Evolutionary conservation across 2,888 invertebrate genomes (phyloP), one percentile per base, ranked within the genome.

Genomic region (Caenorhabditis uteleia): DNA sequence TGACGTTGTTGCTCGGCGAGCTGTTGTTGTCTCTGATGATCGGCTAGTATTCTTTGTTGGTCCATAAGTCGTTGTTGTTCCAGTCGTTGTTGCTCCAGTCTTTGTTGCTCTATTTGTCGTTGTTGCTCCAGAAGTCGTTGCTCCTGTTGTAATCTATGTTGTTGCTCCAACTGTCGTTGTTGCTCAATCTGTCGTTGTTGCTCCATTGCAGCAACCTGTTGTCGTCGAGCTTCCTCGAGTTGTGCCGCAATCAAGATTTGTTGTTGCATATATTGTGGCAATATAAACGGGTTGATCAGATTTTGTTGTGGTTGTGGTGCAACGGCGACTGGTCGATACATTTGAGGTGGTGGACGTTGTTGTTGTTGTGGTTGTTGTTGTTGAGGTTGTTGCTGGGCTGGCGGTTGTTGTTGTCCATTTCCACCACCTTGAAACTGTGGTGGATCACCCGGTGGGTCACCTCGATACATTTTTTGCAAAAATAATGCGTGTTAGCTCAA

Each of bases 371-470:
- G n/a, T n/a, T n/a, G n/a, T n/a, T n/a, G n/a, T n/a, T n/a, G n/a
- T n/a, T n/a, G 14, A 14, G n/a, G 31, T 27, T 36, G 44, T 18
- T 26, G 44, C 21, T 36, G 20, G n/a, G 18, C 26, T 7, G 14
- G 8, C 31, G 16, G 48, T 14, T 36, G 39, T 16, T 38, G 38
- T 26, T n/a, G 31, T 16, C 40, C 40, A 12, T 21, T 31, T 29
- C 23, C 39, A 8, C 48, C 48, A 20, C 39, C 48, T 21, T 16
- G 49, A 23, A 20, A 36, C 6, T 36, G 16, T 36, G 36, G 36
- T 20, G 27, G 21, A 23, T 49, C 40, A 18, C 31, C 14, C 49
- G 31, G 40, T 40, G 40, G 31, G n/a, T n/a, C n/a, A n/a, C n/a
- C n/a, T n/a, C n/a, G n/a, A n/a, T n/a, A n/a, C n/a, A n/a, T n/a